Conservation (phyloP, 2,797 vertebrate species). For the Poeciliopsis presidionis region DNA sequence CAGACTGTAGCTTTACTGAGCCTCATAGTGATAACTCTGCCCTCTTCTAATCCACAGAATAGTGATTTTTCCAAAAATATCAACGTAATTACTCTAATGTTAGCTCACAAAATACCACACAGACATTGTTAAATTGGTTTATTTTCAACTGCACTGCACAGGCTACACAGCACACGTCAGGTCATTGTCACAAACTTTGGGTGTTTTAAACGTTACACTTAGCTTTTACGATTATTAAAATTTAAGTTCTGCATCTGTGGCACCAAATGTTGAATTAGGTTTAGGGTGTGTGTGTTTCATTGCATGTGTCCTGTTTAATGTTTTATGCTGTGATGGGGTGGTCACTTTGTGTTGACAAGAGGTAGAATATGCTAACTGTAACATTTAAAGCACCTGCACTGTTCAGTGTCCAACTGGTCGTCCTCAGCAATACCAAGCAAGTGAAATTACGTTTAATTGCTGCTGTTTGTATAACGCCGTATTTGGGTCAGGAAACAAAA, state of each 20-base stretch:
- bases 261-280: conserved; percentile 38
- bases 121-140: conserved; percentile 39
- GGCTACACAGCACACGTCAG: conserved; percentile 42
- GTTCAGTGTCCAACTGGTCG: conserved; percentile 18
- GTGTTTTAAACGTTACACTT: conserved; percentile 43
- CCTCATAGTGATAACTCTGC: not conserved
- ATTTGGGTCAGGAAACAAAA: no score
- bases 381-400: conserved; percentile 43
- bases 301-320: conserved; percentile 49
- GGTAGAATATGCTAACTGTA: conserved; percentile 52
- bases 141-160: conserved; percentile 57
- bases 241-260: conserved; percentile 59
- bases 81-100: conserved; percentile 24
- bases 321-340: conserved; percentile 24
- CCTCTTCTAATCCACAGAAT: conserved; percentile 6
- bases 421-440: conserved; percentile 39
- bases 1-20: not conserved
- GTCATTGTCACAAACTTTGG: conserved; percentile 41
- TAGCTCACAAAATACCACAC: conserved; percentile 24
- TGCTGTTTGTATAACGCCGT: not conserved
- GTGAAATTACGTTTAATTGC: conserved; percentile 16
- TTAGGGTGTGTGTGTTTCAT: conserved; percentile 37
- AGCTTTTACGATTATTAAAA: conserved; percentile 20
- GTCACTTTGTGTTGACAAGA: conserved; percentile 24
- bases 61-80: conserved; percentile 16